Conservation (phyloP, 2,888 invertebrate species). For the Geophilus truncorum region DNA sequence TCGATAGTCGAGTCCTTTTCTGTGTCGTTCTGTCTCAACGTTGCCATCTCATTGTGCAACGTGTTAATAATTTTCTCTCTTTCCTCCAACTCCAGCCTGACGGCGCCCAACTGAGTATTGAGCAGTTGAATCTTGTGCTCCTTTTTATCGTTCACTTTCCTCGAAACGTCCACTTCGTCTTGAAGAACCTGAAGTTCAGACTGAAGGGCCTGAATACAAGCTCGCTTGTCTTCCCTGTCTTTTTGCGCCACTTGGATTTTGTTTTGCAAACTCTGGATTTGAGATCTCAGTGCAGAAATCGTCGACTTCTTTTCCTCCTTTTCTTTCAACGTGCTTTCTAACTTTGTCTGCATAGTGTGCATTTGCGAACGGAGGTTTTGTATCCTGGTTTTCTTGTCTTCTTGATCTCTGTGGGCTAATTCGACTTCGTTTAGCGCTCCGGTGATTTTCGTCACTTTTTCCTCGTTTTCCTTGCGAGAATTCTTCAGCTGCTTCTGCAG, state of each 20-base stretch:
- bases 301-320: constrained; percentile 33
- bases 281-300: constrained; percentile 1
- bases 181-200: constrained; percentile 31
- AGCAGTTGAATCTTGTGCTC: constrained; percentile 31
- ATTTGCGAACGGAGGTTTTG: constrained; percentile 31
- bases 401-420: constrained; percentile 20
- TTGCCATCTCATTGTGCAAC: neutral
- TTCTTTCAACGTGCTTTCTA: constrained; percentile 31
- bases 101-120: neutral
- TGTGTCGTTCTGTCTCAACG: neutral
- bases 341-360: constrained; percentile 20
- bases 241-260: constrained; percentile 27
- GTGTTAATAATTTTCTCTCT: constrained; percentile 30
- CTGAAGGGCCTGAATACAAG: constrained; percentile 31
- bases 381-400: constrained; percentile 31
- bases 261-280: constrained; percentile 31
- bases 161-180: constrained; percentile 30
- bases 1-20: neutral
- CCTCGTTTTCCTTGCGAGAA: constrained; percentile 1
- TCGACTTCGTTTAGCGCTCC: neutral
- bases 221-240: constrained; percentile 31
- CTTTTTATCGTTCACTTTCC: constrained; percentile 25
- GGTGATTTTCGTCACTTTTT: neutral
- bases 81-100: neutral
- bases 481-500: neutral